Conservation (phyloP, 2,797 vertebrate species). For the Adelosebastes latens region DNA sequence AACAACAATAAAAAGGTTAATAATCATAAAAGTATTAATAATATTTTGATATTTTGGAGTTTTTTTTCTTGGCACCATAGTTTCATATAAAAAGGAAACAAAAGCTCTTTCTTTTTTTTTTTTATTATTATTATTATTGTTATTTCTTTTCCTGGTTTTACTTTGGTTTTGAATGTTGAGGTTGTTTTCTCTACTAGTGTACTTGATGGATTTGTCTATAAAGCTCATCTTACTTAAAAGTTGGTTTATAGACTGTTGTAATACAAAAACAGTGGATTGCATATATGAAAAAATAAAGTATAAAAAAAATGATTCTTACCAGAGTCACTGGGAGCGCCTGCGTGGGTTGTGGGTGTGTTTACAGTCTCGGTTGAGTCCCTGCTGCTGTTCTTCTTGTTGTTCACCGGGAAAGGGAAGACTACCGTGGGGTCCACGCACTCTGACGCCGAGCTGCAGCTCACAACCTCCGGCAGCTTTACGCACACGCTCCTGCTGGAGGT, state of each 20-base stretch:
- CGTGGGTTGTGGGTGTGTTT: conserved; percentile 59
- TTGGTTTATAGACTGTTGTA: too few species aligned
- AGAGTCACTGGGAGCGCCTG: conserved; percentile 88
- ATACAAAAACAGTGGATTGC: too few species aligned
- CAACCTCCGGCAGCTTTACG: conserved; percentile 77
- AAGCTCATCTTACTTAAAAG: too few species aligned
- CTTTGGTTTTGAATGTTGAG: too few species aligned
- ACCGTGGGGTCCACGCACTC: conserved; percentile 94
- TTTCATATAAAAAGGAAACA: conserved; percentile 17
- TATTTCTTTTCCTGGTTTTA: too few species aligned
- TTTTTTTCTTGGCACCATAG: background rate
- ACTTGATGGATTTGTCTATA: too few species aligned
- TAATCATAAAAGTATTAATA: background rate
- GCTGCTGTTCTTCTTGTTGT: conserved; percentile 83
- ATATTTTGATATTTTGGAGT: background rate
- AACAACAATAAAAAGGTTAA: background rate
- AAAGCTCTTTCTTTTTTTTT: background rate
- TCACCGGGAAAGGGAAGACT: conserved; percentile 92
- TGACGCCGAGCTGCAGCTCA: conserved; percentile 80
- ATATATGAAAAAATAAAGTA: too few species aligned
- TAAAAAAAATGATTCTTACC: conserved; percentile 78
- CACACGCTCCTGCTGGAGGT: conserved; percentile 56
- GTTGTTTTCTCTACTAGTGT: too few species aligned
- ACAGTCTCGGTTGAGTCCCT: conserved; percentile 58
- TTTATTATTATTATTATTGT: too few species aligned